Evolutionary conservation across 2,888 invertebrate species (phyloP), one percentile per base, ranked within the genome.

Genomic region (Drosophila greeni): DNA sequence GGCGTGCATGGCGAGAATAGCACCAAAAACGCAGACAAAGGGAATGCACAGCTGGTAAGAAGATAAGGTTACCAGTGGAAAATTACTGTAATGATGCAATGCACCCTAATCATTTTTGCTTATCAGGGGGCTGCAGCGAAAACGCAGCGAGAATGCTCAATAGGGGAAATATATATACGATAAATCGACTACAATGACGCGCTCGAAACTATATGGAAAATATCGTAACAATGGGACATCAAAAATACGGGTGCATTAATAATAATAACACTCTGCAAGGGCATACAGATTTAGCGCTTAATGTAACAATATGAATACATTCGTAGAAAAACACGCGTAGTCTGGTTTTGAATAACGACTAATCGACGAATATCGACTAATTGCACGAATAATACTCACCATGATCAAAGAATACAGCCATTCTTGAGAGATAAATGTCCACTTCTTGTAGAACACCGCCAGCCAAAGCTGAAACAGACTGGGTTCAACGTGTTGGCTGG

Each of bases 361-460:
- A n/a, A n/a, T n/a, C n/a, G n/a, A n/a, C n/a, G n/a, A n/a, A n/a
- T 29, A 29, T 29, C 3, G 6, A 29, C 3, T 29, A 29, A 29
- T 29, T 4, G 6, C 26, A 9, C 26, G 29, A 4, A 37, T 18
- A 11, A 20, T 39, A 53, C 66, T 67, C 73, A 88, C 88, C 87
- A 87, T 87, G 20, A 78, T 58, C 7, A 68, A 26, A 0, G 86
- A 69, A 56, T 86, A 87, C 0, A 74, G 37, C 84, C 84, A 86
- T 61, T 88, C 84, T 39, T 81, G 84, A 45, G 62, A 64, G 8
- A 89, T 33, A 71, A 85, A 89, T 18, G 86, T 82, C 0, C 61
- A 54, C 58, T 89, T 89, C 60, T 89, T 89, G 60, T 88, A 89
- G 16, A 86, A 85, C 16, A 89, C 76, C 1, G 88, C 89, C 2